These are phyloP conservation scores for Achatina immaculata DNA, from an alignment of 1,140 invertebrate genomes.

Conservation along the genomic window DNA sequence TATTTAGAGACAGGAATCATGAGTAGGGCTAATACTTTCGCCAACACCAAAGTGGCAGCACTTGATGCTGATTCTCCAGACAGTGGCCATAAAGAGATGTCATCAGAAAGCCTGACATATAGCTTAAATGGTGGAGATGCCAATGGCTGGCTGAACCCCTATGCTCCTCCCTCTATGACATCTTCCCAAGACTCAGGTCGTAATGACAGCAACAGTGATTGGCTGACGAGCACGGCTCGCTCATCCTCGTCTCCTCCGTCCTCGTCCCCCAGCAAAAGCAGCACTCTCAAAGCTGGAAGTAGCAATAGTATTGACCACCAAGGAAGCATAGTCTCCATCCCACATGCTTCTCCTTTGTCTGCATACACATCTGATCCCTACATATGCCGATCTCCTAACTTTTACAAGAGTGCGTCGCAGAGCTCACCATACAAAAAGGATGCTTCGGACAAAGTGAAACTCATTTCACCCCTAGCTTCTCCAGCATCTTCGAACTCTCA, in stretches of 20 bases:
- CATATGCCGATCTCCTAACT: background rate
- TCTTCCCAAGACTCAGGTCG: background rate
- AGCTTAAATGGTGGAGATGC: slow-evolving; percentile 32
- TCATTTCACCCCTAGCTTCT: slow-evolving; percentile 19
- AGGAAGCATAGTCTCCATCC: background rate
- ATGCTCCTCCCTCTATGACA: slow-evolving; percentile 33
- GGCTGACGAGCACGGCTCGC: background rate
- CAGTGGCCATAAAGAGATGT: slow-evolving; percentile 66
- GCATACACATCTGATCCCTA: background rate
- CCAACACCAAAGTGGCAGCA: slow-evolving; percentile 50
- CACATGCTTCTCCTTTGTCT: background rate
- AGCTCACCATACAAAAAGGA: slow-evolving; percentile 9
- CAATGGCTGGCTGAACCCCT: slow-evolving; percentile 41
- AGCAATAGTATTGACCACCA: background rate
- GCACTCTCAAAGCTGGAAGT: slow-evolving; percentile 25
- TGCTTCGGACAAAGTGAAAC: slow-evolving; percentile 17
- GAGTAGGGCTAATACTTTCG: slow-evolving; percentile 45
- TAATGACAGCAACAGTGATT: background rate
- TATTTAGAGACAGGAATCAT: background rate
- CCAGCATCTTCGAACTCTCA: background rate
- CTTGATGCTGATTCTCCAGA: slow-evolving; percentile 62
- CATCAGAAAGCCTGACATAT: slow-evolving; percentile 56
- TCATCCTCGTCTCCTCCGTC: slow-evolving; percentile 6
- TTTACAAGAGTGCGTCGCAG: background rate
- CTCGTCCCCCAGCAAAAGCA: slow-evolving; percentile 21